Conservation (phyloP, 1,140 invertebrate genomes). For the Diachasmimorpha longicaudata region DNA sequence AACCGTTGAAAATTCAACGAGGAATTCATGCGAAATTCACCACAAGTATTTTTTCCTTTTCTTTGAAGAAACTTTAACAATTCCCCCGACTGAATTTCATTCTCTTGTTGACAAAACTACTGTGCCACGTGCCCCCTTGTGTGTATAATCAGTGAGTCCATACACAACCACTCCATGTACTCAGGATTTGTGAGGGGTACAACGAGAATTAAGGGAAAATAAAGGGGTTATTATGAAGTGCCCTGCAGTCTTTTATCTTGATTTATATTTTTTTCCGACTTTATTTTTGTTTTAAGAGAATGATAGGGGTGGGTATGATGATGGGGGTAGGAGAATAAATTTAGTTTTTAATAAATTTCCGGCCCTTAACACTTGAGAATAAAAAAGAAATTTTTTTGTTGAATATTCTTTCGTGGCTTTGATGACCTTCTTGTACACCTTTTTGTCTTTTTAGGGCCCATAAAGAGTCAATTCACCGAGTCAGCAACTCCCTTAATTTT, state of each 20-base stretch:
- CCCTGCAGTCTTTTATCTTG: not conserved
- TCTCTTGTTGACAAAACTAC: not conserved
- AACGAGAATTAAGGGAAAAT: not conserved
- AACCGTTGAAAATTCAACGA: not conserved
- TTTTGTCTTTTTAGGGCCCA: too few species aligned
- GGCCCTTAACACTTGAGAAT: too few species aligned
- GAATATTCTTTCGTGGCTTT: too few species aligned
- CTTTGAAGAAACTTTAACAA: not conserved
- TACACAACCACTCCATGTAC: not conserved
- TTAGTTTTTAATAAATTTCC: too few species aligned
- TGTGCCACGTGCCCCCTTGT: not conserved
- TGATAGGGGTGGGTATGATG: too few species aligned
- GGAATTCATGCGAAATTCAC: not conserved
- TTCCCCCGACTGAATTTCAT: not conserved
- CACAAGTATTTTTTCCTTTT: not conserved
- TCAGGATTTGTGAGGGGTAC: not conserved
- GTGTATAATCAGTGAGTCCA: not conserved
- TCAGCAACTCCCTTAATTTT: too few species aligned
- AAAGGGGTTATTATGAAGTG: not conserved
- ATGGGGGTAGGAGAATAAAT: too few species aligned
- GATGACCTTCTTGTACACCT: too few species aligned
- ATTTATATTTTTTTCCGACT: not conserved
- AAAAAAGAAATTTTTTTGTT: too few species aligned
- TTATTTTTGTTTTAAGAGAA: not conserved
- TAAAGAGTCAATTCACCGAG: too few species aligned